Evolutionary conservation across 2,888 invertebrate species (phyloP).

Genomic region (Zygogramma bicolorata): DNA sequence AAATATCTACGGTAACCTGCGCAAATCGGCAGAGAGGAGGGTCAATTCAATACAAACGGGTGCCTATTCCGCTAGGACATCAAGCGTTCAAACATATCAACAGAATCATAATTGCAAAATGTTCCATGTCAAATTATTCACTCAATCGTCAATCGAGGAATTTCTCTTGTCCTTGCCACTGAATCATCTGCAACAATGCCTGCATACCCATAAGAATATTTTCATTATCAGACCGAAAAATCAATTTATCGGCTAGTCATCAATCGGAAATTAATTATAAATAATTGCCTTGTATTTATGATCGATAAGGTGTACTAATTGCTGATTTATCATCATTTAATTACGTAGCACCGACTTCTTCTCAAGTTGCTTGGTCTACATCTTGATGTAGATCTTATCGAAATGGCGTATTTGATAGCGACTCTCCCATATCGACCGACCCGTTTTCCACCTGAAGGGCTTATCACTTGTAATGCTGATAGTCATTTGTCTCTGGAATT

Average conservation of each 20-base stretch:
- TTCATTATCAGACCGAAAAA: conserved; percentile 3
- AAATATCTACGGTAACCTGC: no score
- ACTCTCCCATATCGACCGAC: neutral
- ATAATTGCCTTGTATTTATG: conserved; percentile 32
- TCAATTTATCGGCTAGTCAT: conserved; percentile 23
- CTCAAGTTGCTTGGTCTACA: neutral
- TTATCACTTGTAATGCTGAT: conserved; percentile 5
- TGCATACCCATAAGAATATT: neutral
- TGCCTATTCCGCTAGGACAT: no score
- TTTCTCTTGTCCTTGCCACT: neutral
- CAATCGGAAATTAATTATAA: conserved; percentile 30
- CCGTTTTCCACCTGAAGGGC: neutral
- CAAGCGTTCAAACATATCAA: no score
- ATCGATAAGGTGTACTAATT: conserved; percentile 39
- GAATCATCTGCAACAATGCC: neutral
- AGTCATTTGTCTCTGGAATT: conserved; percentile 4
- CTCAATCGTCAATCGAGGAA: neutral
- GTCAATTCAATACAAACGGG: no score
- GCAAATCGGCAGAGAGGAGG: no score
- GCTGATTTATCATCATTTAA: conserved; percentile 40
- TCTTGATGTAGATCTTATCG: conserved; percentile 5
- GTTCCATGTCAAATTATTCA: no score
- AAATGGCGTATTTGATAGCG: neutral
- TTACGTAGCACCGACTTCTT: conserved; percentile 31
- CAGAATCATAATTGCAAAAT: no score